Percentiles rank a stretch among this genome's conserved stretches.
Evolutionary conservation across 2,113 vertebrate species (phyloP).

Genomic region (Austrofundulus limnaeus): DNA sequence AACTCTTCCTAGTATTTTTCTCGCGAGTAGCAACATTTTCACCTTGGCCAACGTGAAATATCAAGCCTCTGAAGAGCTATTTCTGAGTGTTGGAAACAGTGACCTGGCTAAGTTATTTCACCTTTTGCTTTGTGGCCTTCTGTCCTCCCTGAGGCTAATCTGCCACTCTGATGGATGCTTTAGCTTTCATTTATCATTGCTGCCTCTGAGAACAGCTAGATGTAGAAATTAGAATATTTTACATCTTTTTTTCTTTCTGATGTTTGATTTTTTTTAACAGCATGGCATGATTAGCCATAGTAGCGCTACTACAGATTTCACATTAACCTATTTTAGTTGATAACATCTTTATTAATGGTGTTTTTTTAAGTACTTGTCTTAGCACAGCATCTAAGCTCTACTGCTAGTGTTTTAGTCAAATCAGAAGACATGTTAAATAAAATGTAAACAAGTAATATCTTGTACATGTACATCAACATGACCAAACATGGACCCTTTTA

Average conservation of each 20-base stretch:
- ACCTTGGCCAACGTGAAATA: slow-evolving; percentile 33
- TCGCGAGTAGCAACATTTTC: slow-evolving; percentile 20
- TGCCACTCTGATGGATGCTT: slow-evolving; percentile 64
- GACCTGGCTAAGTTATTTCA: slow-evolving; percentile 66
- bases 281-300: slow-evolving; percentile 73
- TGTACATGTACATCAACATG: too few relatives aligned
- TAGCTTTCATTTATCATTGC: slow-evolving; percentile 56
- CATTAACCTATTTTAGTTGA: slow-evolving; percentile 60
- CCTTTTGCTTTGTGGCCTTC: slow-evolving; percentile 70
- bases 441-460: too few relatives aligned
- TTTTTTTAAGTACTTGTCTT: slow-evolving; percentile 25
- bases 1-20: slow-evolving; percentile 13
- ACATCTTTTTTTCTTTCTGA: slow-evolving; percentile 46
- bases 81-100: slow-evolving; percentile 71
- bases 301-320: slow-evolving; percentile 52
- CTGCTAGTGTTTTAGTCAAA: slow-evolving; percentile 5
- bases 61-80: slow-evolving; percentile 60
- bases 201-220: slow-evolving; percentile 47
- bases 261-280: slow-evolving; percentile 67
- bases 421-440: not conserved
- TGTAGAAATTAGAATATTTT: slow-evolving; percentile 54
- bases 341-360: slow-evolving; percentile 34
- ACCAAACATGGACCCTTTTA: too few relatives aligned
- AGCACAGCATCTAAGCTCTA: slow-evolving; percentile 15
- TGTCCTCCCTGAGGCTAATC: slow-evolving; percentile 68